phyloP scores from a whole-genome alignment of 2,888 invertebrate genomes.

The Dermolepida albohirtum region DNA sequence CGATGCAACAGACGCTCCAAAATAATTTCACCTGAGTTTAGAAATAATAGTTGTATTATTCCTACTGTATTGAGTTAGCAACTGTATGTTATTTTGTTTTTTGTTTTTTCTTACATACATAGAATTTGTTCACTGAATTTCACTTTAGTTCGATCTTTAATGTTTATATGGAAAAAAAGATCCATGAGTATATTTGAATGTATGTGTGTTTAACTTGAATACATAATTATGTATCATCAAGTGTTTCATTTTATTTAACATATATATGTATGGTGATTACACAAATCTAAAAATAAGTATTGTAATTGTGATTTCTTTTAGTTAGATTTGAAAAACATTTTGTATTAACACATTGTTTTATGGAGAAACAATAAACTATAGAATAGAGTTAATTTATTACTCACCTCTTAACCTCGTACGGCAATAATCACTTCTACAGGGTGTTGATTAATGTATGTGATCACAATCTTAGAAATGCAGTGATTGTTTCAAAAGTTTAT shows the following conservation, averaged over 20 bases:
- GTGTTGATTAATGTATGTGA: no score
- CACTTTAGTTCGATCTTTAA: constrained; percentile 27
- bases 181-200: constrained; percentile 31
- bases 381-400: constrained; percentile 16
- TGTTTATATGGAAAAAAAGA: constrained; percentile 17
- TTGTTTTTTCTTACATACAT: constrained; percentile 13
- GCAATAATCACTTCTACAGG: no score
- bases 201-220: constrained; percentile 35
- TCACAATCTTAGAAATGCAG: no score
- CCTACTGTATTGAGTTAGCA: constrained; percentile 31
- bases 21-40: constrained; percentile 29
- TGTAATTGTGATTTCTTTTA: constrained; percentile 34
- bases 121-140: constrained; percentile 20
- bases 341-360: constrained; percentile 37
- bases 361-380: constrained; percentile 34
- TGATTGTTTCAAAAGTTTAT: no score
- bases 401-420: no score
- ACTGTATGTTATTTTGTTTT: constrained; percentile 17
- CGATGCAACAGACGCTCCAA: constrained; percentile 47
- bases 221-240: constrained; percentile 30
- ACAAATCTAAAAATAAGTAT: constrained; percentile 23
- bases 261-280: constrained; percentile 9
- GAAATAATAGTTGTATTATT: constrained; percentile 36
- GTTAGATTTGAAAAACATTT: constrained; percentile 24
- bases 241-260: constrained; percentile 37